Base-by-base conservation (phyloP, 2,113 vertebrate genomes). In the Oncorhynchus tshawytscha region DNA sequence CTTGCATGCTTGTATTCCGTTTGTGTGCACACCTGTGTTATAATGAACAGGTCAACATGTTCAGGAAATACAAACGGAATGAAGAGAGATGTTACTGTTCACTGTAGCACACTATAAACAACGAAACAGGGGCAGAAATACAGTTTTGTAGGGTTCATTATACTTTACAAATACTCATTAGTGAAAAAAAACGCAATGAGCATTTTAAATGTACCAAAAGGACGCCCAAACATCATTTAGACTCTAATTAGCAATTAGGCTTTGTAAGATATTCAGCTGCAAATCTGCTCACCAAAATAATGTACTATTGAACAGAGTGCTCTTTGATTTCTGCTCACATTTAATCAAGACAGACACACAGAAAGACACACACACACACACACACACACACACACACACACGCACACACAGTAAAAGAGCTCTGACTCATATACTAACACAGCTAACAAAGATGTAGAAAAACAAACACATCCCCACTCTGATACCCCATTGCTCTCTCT, bases 221-320 rank as follows among this genome's bases (percentile, higher is more conserved):
- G 29, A 71, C 75, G 39, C 57, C 34, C 75, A 73, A 77, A 84
- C 76, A 83, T 78, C 11, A 76, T 81, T 83, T 84, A 31, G 72
- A 67, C 59, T 73, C 16, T 86, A 87, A 88, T 84, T 80, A 86
- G 78, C 79, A 83, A 85, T 84, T 79, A 74, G 73, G 70, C 72
- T 70, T 77, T 27, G 64, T 51, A 54, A 64, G 57, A 77, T 49
- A 68, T 73, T 78, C 16, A 66, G 59, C 78, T 25, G 67, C 48
- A 72, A 70, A 84, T 80, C 60, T 76, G 60, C 72, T 27, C 49
- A 67, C 70, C 24, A 24, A 45, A 77, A 34, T 45, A 5, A 60
- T n/a, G 27, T 54, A 29, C 74, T 70, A 77, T 70, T 22, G 25
- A 75, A 72, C 67, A 24, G 70, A 65, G 5, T 9, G 68, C 12